A percentile compares a stretch with the other conserved stretches of the same genome.
Conservation (phyloP, 2,888 invertebrate genomes). For the Galerucella calmariensis region DNA sequence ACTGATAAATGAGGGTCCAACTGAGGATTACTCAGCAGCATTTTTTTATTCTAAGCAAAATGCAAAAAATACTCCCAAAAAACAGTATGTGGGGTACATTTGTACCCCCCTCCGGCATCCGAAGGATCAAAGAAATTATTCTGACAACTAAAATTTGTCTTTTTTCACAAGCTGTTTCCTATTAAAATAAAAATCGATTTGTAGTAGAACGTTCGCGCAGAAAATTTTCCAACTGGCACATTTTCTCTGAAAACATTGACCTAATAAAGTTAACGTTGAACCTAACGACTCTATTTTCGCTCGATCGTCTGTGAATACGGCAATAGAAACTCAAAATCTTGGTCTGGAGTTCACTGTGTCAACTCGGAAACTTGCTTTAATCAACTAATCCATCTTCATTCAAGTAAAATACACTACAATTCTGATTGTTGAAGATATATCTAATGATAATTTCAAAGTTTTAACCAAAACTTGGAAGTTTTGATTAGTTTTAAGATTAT, state of each 20-base stretch:
- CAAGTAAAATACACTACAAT: background rate
- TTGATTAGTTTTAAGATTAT: background rate
- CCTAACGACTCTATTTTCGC: constrained; percentile 15
- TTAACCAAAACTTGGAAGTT: background rate
- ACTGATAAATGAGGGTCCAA: no score
- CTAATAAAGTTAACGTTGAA: constrained; percentile 23
- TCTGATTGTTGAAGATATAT: background rate
- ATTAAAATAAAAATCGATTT: constrained; percentile 19
- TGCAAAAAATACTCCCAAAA: no score
- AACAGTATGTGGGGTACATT: no score
- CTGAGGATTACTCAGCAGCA: no score
- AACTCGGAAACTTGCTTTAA: background rate
- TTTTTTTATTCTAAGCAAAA: no score
- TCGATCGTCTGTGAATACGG: constrained; percentile 14
- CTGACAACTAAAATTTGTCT: background rate
- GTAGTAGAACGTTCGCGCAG: constrained; percentile 11
- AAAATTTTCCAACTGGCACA: constrained; percentile 23
- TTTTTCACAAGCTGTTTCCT: background rate
- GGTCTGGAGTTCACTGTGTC: background rate
- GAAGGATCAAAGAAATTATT: background rate
- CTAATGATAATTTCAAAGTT: background rate
- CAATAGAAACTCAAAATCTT: background rate
- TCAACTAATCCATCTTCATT: background rate
- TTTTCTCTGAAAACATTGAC: constrained; percentile 22
- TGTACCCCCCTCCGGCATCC: no score